These are phyloP conservation scores for Campoplex capitator DNA, from an alignment of 2,888 invertebrate species.

Conservation along the genomic window DNA sequence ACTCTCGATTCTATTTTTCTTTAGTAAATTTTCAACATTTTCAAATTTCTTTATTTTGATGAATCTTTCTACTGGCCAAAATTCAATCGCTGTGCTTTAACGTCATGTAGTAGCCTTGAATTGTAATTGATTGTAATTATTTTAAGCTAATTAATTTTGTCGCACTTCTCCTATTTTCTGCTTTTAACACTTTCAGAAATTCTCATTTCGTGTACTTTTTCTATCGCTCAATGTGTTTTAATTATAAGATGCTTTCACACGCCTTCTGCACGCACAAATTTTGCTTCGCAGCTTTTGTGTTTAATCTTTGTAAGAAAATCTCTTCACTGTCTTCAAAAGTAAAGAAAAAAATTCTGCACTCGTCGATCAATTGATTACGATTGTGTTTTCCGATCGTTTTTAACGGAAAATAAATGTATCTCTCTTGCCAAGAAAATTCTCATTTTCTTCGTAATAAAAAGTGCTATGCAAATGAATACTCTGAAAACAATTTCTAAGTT, in stretches of 20 bases:
- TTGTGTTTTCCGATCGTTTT: background rate
- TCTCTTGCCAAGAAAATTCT: background rate
- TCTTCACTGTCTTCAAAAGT: background rate
- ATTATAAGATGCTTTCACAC: constrained; percentile 19
- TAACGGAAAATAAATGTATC: background rate
- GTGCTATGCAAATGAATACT: background rate
- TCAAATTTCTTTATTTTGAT: background rate
- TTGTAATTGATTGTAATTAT: background rate
- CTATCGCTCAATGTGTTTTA: background rate
- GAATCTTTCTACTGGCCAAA: background rate
- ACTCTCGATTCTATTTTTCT: background rate
- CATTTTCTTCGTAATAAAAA: background rate
- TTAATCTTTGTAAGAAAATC: background rate
- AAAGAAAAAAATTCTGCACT: background rate
- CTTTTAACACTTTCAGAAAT: too few species aligned
- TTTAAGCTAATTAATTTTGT: background rate
- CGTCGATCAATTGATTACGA: background rate
- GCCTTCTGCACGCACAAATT: constrained; percentile 54
- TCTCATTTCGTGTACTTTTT: background rate
- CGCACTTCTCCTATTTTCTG: background rate
- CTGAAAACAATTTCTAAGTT: background rate
- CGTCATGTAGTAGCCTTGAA: background rate
- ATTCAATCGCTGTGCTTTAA: background rate
- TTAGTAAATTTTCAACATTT: background rate
- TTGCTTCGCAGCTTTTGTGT: constrained; percentile 24